phyloP scores from a whole-genome alignment of 1,140 invertebrate species.

The Bombus polaris region DNA sequence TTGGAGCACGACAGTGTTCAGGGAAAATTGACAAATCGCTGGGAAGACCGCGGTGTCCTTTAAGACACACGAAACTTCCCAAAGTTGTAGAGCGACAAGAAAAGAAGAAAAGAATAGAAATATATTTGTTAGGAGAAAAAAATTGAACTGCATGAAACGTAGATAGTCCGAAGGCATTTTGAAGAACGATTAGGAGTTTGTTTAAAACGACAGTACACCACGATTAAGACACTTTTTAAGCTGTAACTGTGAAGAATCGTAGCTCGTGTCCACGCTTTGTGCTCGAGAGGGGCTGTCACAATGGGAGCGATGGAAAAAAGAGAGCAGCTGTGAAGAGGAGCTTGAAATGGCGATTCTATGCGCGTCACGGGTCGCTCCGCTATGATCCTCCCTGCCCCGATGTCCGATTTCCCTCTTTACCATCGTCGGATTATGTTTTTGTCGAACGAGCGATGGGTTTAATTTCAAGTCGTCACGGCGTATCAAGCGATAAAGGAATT shows the following conservation, averaged over 20 bases:
- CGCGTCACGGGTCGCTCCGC: conserved; percentile 58
- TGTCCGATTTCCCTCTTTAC: conserved; percentile 13
- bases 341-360: conserved; percentile 76
- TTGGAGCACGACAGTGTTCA: not conserved
- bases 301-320: conserved; percentile 59
- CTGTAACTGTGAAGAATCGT: conserved; percentile 74
- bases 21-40: conserved; percentile 26
- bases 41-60: not conserved
- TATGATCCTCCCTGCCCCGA: conserved; percentile 37
- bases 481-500: not conserved
- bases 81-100: not conserved
- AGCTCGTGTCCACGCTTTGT: conserved; percentile 66
- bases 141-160: not conserved
- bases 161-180: not conserved
- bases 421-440: conserved; percentile 14
- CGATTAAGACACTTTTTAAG: conserved; percentile 54
- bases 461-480: not conserved
- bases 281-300: conserved; percentile 43
- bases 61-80: not conserved
- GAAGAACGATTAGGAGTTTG: not conserved
- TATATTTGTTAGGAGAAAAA: not conserved
- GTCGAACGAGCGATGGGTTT: not conserved
- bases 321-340: conserved; percentile 61
- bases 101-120: not conserved
- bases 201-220: not conserved